Evolutionary conservation across 2,888 invertebrate species (phyloP).

Genomic region (Erannis defoliaria): DNA sequence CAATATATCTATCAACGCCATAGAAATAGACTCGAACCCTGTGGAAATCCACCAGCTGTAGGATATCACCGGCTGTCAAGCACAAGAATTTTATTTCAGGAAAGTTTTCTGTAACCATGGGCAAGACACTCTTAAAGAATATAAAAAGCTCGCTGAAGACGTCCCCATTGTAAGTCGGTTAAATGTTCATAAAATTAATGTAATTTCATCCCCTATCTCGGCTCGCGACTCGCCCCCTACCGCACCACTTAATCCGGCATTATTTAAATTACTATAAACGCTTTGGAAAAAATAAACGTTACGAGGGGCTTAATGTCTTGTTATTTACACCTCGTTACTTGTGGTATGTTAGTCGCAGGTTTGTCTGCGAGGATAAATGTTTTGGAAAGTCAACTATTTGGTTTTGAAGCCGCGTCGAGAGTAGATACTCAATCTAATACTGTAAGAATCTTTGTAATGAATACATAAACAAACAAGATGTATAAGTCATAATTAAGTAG

Average conservation of each 20-base stretch:
- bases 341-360: neutral
- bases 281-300: constrained; percentile 40
- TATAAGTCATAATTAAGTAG: no score
- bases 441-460: no score
- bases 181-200: constrained; percentile 63
- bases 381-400: no score
- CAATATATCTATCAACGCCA: no score
- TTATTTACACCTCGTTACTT: constrained; percentile 16
- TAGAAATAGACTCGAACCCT: no score
- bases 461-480: no score
- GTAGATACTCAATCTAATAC: no score
- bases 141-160: constrained; percentile 40
- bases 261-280: constrained; percentile 62
- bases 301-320: constrained; percentile 5
- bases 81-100: no score
- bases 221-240: constrained; percentile 34
- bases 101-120: no score
- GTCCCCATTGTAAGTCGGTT: constrained; percentile 51
- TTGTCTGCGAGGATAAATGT: neutral
- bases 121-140: constrained; percentile 29
- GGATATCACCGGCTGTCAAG: neutral
- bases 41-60: no score
- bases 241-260: constrained; percentile 58
- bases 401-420: no score
- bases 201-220: constrained; percentile 41